Conservation (phyloP, 2,113 vertebrate species). For the Rutilus rutilus region DNA sequence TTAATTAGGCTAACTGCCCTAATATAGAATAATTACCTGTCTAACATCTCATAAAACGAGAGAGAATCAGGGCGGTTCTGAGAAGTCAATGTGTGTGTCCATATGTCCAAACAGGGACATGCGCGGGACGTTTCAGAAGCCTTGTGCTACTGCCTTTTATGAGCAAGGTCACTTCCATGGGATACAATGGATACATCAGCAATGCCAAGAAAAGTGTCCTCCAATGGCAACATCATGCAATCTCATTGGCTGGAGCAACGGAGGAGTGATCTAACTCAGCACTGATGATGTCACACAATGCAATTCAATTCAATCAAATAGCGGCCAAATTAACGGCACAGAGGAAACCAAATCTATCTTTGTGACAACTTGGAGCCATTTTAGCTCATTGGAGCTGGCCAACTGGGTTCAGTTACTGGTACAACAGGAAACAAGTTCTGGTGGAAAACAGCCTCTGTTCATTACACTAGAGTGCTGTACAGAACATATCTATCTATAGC, state of each 20-base stretch:
- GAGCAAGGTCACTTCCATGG: neutral
- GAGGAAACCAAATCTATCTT: slow-evolving; percentile 31
- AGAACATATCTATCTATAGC: neutral
- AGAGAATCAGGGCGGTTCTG: neutral
- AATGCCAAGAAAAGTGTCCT: neutral
- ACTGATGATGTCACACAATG: slow-evolving; percentile 4
- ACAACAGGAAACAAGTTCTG: neutral
- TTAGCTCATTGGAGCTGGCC: slow-evolving; percentile 29
- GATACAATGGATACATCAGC: neutral
- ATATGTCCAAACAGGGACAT: slow-evolving; percentile 57
- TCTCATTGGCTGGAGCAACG: slow-evolving; percentile 8
- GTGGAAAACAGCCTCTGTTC: neutral
- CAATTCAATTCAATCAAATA: slow-evolving; percentile 6
- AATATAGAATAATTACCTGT: neutral
- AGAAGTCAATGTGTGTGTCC: neutral
- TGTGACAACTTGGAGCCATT: slow-evolving; percentile 28
- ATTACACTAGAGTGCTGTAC: neutral
- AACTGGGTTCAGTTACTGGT: slow-evolving; percentile 26
- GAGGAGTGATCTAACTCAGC: neutral
- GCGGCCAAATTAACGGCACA: neutral
- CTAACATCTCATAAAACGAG: neutral
- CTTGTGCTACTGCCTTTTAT: slow-evolving; percentile 1
- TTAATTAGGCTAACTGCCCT: neutral
- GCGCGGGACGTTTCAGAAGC: slow-evolving; percentile 44
- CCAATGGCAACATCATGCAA: neutral